phyloP scores from a whole-genome alignment of 2,888 invertebrate genomes.

The Pristionchus mayeri region DNA sequence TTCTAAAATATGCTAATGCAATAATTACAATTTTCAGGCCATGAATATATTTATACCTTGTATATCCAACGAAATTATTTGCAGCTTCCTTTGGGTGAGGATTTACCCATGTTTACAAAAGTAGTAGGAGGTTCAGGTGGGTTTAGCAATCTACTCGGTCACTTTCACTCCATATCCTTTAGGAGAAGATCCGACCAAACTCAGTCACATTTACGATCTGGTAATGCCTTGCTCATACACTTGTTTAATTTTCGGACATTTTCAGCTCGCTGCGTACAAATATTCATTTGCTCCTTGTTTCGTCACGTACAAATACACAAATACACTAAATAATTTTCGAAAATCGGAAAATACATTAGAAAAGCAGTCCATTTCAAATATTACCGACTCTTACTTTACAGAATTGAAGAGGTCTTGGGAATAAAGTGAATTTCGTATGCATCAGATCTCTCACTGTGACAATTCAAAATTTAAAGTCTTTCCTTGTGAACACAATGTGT shows the following conservation, averaged over 20 bases:
- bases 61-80: conserved; percentile 12
- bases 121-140: neutral
- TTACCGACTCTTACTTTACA: conserved; percentile 1
- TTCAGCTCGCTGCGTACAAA: neutral
- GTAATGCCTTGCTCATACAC: neutral
- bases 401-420: neutral
- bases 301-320: neutral
- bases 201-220: conserved; percentile 31
- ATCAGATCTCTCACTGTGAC: no score
- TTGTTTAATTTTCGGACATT: neutral
- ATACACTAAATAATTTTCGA: neutral
- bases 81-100: neutral
- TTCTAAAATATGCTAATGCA: no score
- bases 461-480: no score
- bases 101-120: neutral
- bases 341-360: neutral
- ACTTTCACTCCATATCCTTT: conserved; percentile 29
- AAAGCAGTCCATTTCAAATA: neutral
- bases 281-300: neutral
- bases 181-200: conserved; percentile 20
- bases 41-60: conserved; percentile 28
- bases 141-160: neutral
- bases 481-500: no score
- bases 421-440: no score
- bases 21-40: conserved; percentile 25